A percentile compares a stretch with the other conserved stretches of the same genome.
Evolutionary conservation across 2,888 invertebrate species (phyloP).

Genomic region (Linyphia triangularis): DNA sequence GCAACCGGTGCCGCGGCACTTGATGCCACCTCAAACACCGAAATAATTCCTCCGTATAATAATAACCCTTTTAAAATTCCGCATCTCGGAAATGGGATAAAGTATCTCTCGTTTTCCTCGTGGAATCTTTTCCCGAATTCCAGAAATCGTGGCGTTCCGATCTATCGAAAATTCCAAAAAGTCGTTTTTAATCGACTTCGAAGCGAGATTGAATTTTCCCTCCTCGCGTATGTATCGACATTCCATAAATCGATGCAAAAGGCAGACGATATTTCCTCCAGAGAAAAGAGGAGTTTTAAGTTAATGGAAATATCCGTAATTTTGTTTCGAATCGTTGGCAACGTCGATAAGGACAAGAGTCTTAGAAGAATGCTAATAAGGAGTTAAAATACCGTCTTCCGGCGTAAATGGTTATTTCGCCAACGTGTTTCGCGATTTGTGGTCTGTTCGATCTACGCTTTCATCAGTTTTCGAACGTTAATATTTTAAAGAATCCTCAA

Average conservation of each 20-base stretch:
- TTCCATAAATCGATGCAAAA: conserved; percentile 33
- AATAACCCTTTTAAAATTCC: not conserved
- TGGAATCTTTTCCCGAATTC: not conserved
- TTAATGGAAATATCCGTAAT: conserved; percentile 53
- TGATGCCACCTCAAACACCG: not conserved
- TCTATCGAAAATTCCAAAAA: not conserved
- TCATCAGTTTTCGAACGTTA: not conserved
- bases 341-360: not conserved
- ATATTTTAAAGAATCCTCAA: too few species aligned
- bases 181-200: not conserved
- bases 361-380: not conserved
- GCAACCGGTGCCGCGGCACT: too few species aligned
- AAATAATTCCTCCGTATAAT: not conserved
- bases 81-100: not conserved
- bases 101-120: not conserved
- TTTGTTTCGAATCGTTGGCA: conserved; percentile 25
- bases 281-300: conserved; percentile 15
- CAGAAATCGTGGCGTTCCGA: not conserved
- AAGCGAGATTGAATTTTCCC: conserved; percentile 3
- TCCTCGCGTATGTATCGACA: conserved; percentile 32
- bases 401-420: not conserved
- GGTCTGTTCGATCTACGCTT: not conserved
- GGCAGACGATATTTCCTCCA: conserved; percentile 25
- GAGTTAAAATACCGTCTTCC: not conserved
- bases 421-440: not conserved